These are phyloP conservation scores for Spilogale gracilis DNA, from an alignment of 2,113 vertebrate species.

Conservation along the genomic window DNA sequence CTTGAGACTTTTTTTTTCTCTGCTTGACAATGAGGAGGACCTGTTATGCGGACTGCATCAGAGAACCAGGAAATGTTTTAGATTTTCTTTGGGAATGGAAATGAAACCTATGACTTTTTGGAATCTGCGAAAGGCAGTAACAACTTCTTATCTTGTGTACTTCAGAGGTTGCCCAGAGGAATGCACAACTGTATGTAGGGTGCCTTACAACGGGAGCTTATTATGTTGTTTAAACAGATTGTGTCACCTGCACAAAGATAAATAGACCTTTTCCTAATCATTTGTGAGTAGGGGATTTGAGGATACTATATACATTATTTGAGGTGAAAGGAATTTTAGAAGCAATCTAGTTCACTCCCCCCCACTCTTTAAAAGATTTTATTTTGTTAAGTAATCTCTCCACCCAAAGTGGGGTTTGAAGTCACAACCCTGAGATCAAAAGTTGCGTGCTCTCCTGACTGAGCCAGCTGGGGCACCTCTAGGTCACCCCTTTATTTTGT, in stretches of 20 bases:
- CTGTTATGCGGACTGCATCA: background rate
- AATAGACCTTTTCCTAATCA: slow-evolving; percentile 30
- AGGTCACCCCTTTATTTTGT: background rate
- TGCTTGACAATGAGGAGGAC: background rate
- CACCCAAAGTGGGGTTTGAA: background rate
- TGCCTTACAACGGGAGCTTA: slow-evolving; percentile 67
- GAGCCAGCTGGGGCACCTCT: background rate
- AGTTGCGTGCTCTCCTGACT: background rate
- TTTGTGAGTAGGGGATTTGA: background rate
- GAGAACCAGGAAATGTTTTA: slow-evolving; percentile 3
- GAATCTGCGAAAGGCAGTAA: background rate
- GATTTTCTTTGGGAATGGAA: background rate
- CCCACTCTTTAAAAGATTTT: background rate
- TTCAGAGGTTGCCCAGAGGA: slow-evolving; percentile 69
- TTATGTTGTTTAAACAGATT: slow-evolving; percentile 72
- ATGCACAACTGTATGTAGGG: slow-evolving; percentile 72
- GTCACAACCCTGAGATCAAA: background rate
- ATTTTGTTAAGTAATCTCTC: background rate
- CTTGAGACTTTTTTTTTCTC: background rate
- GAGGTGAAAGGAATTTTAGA: background rate
- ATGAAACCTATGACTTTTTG: background rate
- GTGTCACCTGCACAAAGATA: background rate
- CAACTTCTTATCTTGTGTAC: slow-evolving; percentile 29
- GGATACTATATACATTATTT: background rate
- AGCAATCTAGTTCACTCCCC: background rate